Evolutionary conservation across 2,113 vertebrate genomes (phyloP), one percentile per base, ranked within the genome.

Genomic region (Xerus inauris): DNA sequence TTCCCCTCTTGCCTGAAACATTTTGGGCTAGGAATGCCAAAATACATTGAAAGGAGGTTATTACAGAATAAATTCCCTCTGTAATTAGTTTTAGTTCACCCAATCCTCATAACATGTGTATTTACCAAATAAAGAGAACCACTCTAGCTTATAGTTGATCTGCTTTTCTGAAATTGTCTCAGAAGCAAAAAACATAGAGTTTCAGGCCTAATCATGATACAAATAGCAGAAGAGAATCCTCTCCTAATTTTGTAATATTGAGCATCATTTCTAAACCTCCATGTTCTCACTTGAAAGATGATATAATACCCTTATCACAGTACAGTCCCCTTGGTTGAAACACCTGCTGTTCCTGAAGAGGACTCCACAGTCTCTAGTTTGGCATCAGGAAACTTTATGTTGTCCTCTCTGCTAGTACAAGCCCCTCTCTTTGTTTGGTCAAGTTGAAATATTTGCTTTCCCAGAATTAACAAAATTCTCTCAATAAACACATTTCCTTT

Each of bases 371-470:
- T 67, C n/a, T 51, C 14, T 26, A 30, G 9, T 26, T 19, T 32
- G 3, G 12, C 71, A 42, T 71, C 22, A 45, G 45, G 90, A 62
- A 84, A 2, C 1, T 54, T 19, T 32, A 45, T 20, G 64, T 80
- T 71, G 94, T 45, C 35, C 51, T 83, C 30, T 42, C 10, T 73
- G 14, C 51, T 51, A 40, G 20, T 12, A 19, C 26, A 35, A 69
- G 2, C 16, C 2, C 10, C 0, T 40, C 7, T 47, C 65, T 62
- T 79, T 4, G 30, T 57, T 19, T 54, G 6, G n/a, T 49, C 32
- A 80, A 86, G 3, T 2, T 45, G 5, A 87, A 96, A 85, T 84
- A 69, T 24, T 59, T 94, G 30, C 3, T 73, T 75, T 77, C 75
- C 38, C 16, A 65, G 30, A 89, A 84, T 51, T 28, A 96, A 22